Percentiles rank a stretch among this genome's conserved stretches.
These are phyloP conservation scores for Heteromyza rotundicornis DNA, from an alignment of 2,888 invertebrate species.

Conservation along the genomic window DNA sequence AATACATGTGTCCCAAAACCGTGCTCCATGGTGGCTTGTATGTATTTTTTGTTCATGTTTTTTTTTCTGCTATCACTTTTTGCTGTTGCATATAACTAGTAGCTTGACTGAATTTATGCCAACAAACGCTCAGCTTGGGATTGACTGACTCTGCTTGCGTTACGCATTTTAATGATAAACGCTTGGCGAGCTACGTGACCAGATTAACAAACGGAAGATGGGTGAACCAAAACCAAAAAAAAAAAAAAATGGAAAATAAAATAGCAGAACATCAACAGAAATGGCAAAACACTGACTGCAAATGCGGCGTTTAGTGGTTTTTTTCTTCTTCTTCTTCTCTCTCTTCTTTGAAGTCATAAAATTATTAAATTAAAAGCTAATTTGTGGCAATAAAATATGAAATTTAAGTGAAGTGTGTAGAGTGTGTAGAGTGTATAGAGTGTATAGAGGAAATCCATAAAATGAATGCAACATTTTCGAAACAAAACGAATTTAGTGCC, in stretches of 20 bases:
- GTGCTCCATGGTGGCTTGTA: too few relatives aligned
- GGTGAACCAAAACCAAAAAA: neutral
- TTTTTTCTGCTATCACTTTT: too few relatives aligned
- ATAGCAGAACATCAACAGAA: too few relatives aligned
- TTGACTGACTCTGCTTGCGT: conserved; percentile 28
- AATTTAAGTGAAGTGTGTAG: conserved; percentile 6
- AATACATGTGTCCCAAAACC: too few relatives aligned
- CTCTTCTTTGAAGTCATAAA: conserved; percentile 14
- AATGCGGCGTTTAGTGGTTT: neutral
- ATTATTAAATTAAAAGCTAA: conserved; percentile 26
- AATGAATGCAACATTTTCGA: neutral
- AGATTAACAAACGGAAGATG: conserved; percentile 20
- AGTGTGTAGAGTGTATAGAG: neutral
- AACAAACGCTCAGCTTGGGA: too few relatives aligned
- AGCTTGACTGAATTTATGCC: too few relatives aligned
- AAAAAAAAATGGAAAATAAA: too few relatives aligned
- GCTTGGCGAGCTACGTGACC: conserved; percentile 36
- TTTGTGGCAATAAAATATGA: conserved; percentile 17
- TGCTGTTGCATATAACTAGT: too few relatives aligned
- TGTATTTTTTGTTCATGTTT: too few relatives aligned
- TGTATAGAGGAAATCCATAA: neutral
- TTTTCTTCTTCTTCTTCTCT: neutral
- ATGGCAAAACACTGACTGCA: neutral
- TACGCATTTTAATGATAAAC: conserved; percentile 37
- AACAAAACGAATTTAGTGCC: too few relatives aligned